A percentile compares a stretch with the other conserved stretches of the same genome.
Conservation (phyloP, 2,797 vertebrate species). For the Melanotaenia maccullochi region DNA sequence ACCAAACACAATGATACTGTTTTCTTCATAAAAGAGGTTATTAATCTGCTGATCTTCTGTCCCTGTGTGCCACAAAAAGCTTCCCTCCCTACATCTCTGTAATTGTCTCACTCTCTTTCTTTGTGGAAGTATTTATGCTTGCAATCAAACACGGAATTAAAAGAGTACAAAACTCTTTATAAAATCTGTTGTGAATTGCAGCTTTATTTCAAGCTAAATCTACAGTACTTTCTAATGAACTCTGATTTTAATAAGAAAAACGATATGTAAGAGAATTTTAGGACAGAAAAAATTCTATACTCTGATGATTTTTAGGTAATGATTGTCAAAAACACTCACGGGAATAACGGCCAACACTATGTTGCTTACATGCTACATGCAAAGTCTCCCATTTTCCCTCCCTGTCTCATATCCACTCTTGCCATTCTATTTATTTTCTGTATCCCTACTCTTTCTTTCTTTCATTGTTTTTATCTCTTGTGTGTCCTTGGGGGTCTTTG, state of each 20-base stretch:
- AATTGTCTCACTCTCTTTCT: conserved; percentile 8
- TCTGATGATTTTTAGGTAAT: not conserved
- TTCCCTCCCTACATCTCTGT: conserved; percentile 8
- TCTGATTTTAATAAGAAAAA: too few relatives aligned
- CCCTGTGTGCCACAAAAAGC: conserved; percentile 41
- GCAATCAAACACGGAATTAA: conserved; percentile 22
- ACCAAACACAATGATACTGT: conserved; percentile 66
- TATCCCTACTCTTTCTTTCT: not conserved
- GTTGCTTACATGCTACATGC: too few relatives aligned
- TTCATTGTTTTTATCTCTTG: not conserved
- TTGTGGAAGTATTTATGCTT: not conserved
- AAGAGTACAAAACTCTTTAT: not conserved
- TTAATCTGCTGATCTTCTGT: conserved; percentile 68
- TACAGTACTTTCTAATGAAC: too few relatives aligned
- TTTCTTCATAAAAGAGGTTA: conserved; percentile 69
- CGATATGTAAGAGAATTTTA: too few relatives aligned
- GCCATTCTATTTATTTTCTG: conserved; percentile 24
- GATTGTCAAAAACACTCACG: not conserved
- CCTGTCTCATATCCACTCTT: conserved; percentile 13
- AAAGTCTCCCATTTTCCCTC: not conserved
- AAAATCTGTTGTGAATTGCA: too few relatives aligned
- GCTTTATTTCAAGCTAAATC: too few relatives aligned
- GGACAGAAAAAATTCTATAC: too few relatives aligned
- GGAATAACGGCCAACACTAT: not conserved
- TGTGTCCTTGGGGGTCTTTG: conserved; percentile 42